These are phyloP conservation scores for Psittacula echo DNA, from an alignment of 2,797 vertebrate genomes.

Conservation along the genomic window DNA sequence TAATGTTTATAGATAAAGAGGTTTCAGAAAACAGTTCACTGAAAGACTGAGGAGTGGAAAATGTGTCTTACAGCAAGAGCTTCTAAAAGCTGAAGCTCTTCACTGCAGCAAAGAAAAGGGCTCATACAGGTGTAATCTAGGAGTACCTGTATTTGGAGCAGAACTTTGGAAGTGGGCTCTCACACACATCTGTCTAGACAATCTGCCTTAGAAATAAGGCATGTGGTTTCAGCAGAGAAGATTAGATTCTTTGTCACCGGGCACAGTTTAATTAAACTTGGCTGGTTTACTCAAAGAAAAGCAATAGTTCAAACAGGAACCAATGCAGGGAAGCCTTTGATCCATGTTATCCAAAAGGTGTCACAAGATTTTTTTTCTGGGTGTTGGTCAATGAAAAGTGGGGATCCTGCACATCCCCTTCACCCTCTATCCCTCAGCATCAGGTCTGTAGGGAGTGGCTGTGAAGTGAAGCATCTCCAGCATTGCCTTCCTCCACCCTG, in stretches of 20 bases:
- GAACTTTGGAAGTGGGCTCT: not conserved
- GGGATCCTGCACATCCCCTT: not conserved
- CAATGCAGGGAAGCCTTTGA: not conserved
- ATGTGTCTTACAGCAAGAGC: not conserved
- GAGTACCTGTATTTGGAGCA: not conserved
- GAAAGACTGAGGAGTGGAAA: not conserved
- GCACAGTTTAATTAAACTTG: conserved; percentile 12
- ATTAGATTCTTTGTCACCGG: not conserved
- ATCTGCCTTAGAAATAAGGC: not conserved
- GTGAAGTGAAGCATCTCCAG: not conserved
- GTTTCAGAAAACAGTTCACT: not conserved
- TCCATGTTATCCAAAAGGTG: not conserved
- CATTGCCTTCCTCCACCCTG: not conserved
- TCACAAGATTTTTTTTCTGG: not conserved
- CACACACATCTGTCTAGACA: not conserved
- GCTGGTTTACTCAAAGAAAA: conserved; percentile 9
- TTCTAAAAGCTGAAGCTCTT: not conserved
- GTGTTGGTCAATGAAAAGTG: not conserved
- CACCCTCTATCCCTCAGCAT: not conserved
- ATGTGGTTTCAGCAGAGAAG: conserved; percentile 6
- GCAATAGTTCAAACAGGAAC: not conserved
- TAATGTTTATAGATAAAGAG: not conserved
- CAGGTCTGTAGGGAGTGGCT: not conserved
- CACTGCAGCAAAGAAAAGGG: not conserved
- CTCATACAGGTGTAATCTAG: not conserved